Base-by-base conservation (phyloP, 2,113 vertebrate species). In the Pseudolaguvia tuberculata region DNA sequence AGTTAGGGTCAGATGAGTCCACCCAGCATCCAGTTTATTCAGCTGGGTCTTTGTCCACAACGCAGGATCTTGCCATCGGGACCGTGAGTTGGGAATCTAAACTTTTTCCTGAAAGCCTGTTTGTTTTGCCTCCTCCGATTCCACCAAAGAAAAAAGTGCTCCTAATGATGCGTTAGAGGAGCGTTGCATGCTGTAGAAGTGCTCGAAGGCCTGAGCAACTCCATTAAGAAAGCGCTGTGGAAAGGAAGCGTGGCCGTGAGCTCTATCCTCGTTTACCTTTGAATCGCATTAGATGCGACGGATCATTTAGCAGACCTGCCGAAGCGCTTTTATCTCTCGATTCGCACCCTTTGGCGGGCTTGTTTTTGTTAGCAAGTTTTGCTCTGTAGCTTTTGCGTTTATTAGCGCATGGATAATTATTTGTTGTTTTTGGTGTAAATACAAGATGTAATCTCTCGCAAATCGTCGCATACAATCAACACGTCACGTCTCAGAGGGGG, bases 191-290 rank as follows among this genome's bases (percentile, higher is more conserved):
- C 67, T 21, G 50, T 25, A 53, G 31, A 70, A 29, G 74, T 81
- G 84, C 79, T 89, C 85, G 82, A 88, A 88, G 83, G 84, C 73
- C 88, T 79, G 82, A 85, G 83, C 86, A 89, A 88, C 87, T 79
- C 84, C 85, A 91, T 90, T 89, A 87, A 88, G 91, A 85, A 78
- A 86, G 88, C 85, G 88, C 87, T 80, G 83, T 69, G 88, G 68
- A 2, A 84, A 87, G 75, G 2, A 84, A 87, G 75, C 75, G 70
- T 78, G 82, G 83, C 88, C 85, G 73, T 78, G 83, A 87, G 90
- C 85, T 86, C 83, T 52, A 77, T 77, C 76, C 74, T 69, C 69
- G 67, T 77, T 80, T 76, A 74, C 75, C 55, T 47, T 55, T 31
- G 68, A 18, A 53, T 76, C 31, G 39, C 74, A 73, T 80, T 76